A percentile compares a stretch with the other conserved stretches of the same genome.
These are phyloP conservation scores for Heterodera filipjevi DNA, from an alignment of 2,888 invertebrate genomes.

Conservation along the genomic window DNA sequence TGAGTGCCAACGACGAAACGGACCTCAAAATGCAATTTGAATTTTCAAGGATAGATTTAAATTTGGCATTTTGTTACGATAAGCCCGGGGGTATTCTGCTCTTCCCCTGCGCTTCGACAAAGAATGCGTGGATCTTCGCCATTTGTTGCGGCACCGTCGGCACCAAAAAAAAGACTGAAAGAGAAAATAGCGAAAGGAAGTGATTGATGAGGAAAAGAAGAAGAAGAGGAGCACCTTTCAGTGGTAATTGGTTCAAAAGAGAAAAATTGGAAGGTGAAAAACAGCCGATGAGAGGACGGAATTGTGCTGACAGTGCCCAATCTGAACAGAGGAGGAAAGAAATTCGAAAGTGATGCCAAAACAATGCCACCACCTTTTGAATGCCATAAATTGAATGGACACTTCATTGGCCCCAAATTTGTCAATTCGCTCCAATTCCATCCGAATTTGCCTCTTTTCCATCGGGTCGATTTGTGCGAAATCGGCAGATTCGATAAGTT, in stretches of 20 bases:
- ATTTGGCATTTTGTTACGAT: conserved; percentile 52
- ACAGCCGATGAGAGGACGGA: conserved; percentile 44
- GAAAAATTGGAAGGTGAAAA: conserved; percentile 70
- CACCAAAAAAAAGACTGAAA: conserved; percentile 2
- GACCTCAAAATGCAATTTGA: conserved; percentile 56
- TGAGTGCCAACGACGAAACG: conserved; percentile 66
- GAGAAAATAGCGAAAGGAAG: too few species aligned
- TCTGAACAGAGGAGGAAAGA: conserved; percentile 7
- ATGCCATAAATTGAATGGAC: conserved; percentile 68
- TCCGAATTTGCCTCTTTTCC: conserved; percentile 47
- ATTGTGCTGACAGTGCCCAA: background rate
- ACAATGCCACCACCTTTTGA: conserved; percentile 65
- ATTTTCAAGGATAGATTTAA: conserved; percentile 1
- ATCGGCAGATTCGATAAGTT: conserved; percentile 34
- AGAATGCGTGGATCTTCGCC: conserved; percentile 58
- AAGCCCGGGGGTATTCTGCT: conserved; percentile 66
- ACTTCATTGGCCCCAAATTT: conserved; percentile 68
- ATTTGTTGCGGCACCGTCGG: conserved; percentile 20
- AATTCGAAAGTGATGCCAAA: conserved; percentile 31
- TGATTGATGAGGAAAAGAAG: background rate
- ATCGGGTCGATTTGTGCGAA: background rate
- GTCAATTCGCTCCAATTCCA: conserved; percentile 67
- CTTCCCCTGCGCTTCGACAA: conserved; percentile 63
- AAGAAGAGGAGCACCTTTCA: conserved; percentile 65
- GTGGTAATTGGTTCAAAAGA: conserved; percentile 68